Evolutionary conservation across 1,140 invertebrate genomes (phyloP), one percentile per base, ranked within the genome.

Genomic region (Nymphalis io): DNA sequence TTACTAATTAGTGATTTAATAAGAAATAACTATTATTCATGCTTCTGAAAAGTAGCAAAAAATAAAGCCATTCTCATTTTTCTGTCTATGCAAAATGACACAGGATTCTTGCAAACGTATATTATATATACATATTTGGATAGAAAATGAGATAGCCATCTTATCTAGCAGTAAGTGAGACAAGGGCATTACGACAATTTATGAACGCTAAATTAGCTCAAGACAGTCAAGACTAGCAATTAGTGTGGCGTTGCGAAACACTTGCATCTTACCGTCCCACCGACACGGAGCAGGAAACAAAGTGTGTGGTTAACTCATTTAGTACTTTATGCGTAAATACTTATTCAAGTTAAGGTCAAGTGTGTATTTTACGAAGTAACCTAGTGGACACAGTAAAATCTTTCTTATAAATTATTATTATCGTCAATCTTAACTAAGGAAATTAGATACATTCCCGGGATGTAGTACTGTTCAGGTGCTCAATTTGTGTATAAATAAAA

Each of bases 181-280:
- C 57, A 42, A 63, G 51, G 64, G 23, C 33, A 65, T 12, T 40
- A 21, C 27, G 64, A 59, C 70, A 59, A 62, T 68, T 68, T 39
- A 51, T 15, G 27, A 38, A 12, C 16, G 46, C 21, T n/a, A 23
- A 39, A 63, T 63, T 18, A 53, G 60, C 3, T 10, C 40, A 42
- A 55, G 58, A 42, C 57, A 46, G 1, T 10, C 40, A 42, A 55
- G 58, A 42, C 57, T 70, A 59, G 51, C 60, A 70, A 63, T 70
- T 42, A 62, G 20, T 10, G 57, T 39, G 21, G 13, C 20, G 78
- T 82, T 82, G 80, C 80, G 68, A 85, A 85, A 69, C 79, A 87
- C 71, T 79, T 78, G 80, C 81, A 82, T 82, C 84, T 86, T 84
- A 86, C 85, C 83, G 59, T 63, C 66, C 66, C 51, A 68, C 57